Percentiles rank a stretch among this genome's conserved stretches.
Evolutionary conservation across 2,888 invertebrate species (phyloP).

Genomic region (Acanthosepion esculentum): DNA sequence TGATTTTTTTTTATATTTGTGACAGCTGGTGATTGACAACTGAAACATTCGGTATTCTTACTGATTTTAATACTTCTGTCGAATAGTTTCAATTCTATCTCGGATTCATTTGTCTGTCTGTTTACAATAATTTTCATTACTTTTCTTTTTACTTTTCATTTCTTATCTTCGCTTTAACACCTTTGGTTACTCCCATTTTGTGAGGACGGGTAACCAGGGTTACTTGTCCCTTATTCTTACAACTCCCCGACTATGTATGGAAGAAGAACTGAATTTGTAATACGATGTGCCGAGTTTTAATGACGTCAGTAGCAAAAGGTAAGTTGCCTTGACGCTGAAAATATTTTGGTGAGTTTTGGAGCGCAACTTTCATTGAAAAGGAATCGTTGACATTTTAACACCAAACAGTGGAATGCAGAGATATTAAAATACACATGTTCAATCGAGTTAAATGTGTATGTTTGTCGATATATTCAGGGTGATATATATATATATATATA

Average conservation of each 20-base stretch:
- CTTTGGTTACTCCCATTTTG: not conserved
- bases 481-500: too few species aligned
- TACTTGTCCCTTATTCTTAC: not conserved
- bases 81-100: not conserved
- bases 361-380: not conserved
- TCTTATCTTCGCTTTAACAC: not conserved
- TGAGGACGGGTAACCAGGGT: not conserved
- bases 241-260: not conserved
- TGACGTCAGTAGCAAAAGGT: not conserved
- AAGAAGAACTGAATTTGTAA: not conserved
- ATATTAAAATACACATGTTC: too few species aligned
- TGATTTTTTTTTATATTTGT: too few species aligned
- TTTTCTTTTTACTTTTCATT: not conserved
- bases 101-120: not conserved
- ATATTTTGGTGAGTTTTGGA: not conserved
- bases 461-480: too few species aligned
- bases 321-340: not conserved
- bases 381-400: not conserved
- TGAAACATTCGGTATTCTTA: too few species aligned
- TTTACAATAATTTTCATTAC: too few species aligned
- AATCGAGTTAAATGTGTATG: too few species aligned
- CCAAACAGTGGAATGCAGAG: not conserved
- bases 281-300: not conserved
- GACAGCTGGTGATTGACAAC: too few species aligned
- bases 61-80: too few species aligned